Evolutionary conservation across 2,888 invertebrate species (phyloP), one percentile per base, ranked within the genome.

Genomic region (Orchesella flavescens): DNA sequence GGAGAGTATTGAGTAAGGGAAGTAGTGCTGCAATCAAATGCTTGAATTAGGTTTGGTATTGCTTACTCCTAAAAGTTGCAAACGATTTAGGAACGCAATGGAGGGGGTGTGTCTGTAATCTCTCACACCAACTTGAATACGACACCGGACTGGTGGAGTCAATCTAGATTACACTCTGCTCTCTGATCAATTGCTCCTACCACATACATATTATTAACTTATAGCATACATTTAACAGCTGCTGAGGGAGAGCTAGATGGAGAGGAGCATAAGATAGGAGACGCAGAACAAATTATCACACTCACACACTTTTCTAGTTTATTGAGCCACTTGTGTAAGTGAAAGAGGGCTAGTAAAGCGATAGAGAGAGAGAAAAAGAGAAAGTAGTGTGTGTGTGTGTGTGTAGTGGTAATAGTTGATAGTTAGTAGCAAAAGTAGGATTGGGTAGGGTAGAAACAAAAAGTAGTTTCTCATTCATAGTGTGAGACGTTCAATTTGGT

Each of bases 61-160:
- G 2, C 34, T 34, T 34, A 7, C 3, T 34, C 7, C 34, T 34
- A 34, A 66, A 69, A 77, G 61, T 77, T 77, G 69, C 49, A 69
- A 77, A 69, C 63, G 57, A 80, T 81, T 81, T 81, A 81, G 81
- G 44, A 74, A 34, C 34, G 34, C 34, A 7, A 61, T 69, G 63
- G 74, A 74, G 68, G 43, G 76, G 76, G 82, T 81, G 81, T 81
- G 34, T 34, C 3, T 34, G 82, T 71, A 76, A 76, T 63, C 82
- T 82, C 74, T 82, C 82, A 82, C 75, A 82, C 82, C 82, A 76
- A 68, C 75, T 82, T 71, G 76, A 82, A 59, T 76, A 59, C 68
- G 71, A 82, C 82, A 82, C 63, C 82, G 76, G 82, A 76, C 82
- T 82, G 82, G 82, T 71, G 82, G 82, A 82, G 82, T 82, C 82